Percentiles rank a stretch among this genome's conserved stretches.
phyloP scores from a whole-genome alignment of 2,888 invertebrate genomes.

The Girardia tigrina region DNA sequence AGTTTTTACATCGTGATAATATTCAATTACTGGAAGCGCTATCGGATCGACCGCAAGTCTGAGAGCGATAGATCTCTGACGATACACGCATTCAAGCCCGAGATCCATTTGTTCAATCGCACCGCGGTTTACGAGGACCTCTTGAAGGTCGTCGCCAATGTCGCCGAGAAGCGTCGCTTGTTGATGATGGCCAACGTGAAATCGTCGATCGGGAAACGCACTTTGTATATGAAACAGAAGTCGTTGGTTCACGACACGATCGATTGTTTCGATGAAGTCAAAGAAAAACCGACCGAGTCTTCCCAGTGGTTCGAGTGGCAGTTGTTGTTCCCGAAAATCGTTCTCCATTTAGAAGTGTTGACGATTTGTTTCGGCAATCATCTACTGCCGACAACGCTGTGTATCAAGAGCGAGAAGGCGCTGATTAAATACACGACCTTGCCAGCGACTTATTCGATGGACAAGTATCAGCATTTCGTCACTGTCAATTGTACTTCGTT shows the following conservation, averaged over 20 bases:
- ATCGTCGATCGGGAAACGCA: background rate
- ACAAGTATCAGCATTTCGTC: conserved; percentile 26
- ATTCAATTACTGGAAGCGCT: conserved; percentile 33
- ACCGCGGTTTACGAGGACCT: conserved; percentile 70
- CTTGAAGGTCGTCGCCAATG: conserved; percentile 64
- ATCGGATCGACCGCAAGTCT: background rate
- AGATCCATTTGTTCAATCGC: conserved; percentile 83
- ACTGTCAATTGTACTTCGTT: conserved; percentile 6
- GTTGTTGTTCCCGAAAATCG: conserved; percentile 37
- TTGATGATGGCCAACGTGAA: background rate
- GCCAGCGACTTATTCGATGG: conserved; percentile 24
- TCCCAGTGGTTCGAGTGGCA: background rate
- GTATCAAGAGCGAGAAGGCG: conserved; percentile 12
- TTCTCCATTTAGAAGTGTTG: background rate
- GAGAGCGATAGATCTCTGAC: conserved; percentile 57
- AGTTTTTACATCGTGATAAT: conserved; percentile 30
- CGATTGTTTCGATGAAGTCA: conserved; percentile 15
- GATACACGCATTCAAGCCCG: conserved; percentile 78
- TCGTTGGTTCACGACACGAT: background rate
- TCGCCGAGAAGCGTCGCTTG: background rate
- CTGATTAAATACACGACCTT: conserved; percentile 6
- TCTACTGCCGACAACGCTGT: conserved; percentile 27
- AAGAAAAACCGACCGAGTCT: conserved; percentile 21
- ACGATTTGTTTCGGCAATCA: conserved; percentile 30
- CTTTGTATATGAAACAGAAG: background rate